A percentile compares a stretch with the other conserved stretches of the same genome.
Evolutionary conservation across 1,140 invertebrate genomes (phyloP).

Genomic region (Drosophila lowei): DNA sequence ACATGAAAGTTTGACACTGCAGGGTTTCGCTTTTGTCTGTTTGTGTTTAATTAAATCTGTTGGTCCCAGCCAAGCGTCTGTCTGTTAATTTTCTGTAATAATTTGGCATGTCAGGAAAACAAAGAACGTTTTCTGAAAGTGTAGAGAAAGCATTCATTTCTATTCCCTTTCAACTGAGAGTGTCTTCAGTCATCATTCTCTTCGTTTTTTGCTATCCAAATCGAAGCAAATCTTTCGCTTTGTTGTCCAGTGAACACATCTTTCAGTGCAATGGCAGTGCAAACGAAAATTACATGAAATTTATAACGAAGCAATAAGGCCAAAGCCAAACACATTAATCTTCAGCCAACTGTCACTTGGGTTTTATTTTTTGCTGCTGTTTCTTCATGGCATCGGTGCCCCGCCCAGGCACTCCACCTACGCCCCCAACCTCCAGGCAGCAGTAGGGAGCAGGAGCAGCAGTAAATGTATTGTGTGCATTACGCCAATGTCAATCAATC

Average conservation of each 20-base stretch:
- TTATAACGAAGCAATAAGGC: slow-evolving; percentile 65
- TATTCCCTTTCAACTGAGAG: no score
- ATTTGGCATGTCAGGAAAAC: slow-evolving; percentile 37
- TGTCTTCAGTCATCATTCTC: not conserved
- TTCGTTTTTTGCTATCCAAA: not conserved
- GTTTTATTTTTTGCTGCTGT: slow-evolving; percentile 23
- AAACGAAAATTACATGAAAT: slow-evolving; percentile 52
- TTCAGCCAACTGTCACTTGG: slow-evolving; percentile 66
- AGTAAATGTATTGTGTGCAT: slow-evolving; percentile 78
- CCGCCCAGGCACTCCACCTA: slow-evolving; percentile 25
- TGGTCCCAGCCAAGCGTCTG: slow-evolving; percentile 30
- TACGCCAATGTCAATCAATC: slow-evolving; percentile 80
- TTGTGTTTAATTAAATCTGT: slow-evolving; percentile 4
- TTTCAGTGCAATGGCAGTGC: slow-evolving; percentile 42
- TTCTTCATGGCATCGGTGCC: slow-evolving; percentile 15
- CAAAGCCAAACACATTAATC: slow-evolving; percentile 71
- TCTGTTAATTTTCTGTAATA: slow-evolving; percentile 72
- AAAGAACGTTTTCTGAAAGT: not conserved
- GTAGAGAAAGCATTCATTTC: no score
- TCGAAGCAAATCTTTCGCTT: not conserved
- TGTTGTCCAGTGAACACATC: slow-evolving; percentile 30
- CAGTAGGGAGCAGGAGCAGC: not conserved
- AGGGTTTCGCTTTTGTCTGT: slow-evolving; percentile 27
- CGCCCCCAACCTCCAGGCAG: slow-evolving; percentile 5
- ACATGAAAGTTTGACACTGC: slow-evolving; percentile 76